Base-by-base conservation (phyloP, 2,113 vertebrate species). In the Forbesichthys papilliferus region DNA sequence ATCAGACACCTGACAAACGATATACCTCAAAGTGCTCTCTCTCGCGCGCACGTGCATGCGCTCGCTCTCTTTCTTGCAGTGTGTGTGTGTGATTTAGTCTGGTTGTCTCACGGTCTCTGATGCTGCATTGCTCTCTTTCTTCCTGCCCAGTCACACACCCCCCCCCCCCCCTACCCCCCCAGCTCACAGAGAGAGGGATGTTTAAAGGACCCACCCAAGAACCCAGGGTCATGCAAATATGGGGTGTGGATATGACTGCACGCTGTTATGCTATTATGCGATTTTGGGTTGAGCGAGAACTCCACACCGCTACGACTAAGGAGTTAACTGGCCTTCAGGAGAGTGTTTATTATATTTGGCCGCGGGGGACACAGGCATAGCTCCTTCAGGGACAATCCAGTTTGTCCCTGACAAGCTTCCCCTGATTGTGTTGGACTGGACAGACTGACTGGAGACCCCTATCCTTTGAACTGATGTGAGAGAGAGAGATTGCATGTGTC, bases 331-430 rank as follows among this genome's bases (percentile, higher is more conserved):
- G 51, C 65, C 74, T 81, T 72, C 79, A 64, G 33, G 53, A 27
- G 48, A 16, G 10, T 86, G 91, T 92, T 90, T 93, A 73, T 93
- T 93, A 77, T 90, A n/a, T 52, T 91, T 92, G 74, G 78, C 86
- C 58, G n/a, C 46, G 48, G 78, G 76, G 62, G 58, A 68, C 64
- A 78, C 53, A 13, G 47, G 63, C 59, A 49, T 36, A 4, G 34
- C 27, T 33, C 58, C 11, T 13, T 8, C 3, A 59, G 66, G 53
- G 73, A 79, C 60, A 48, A 71, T 62, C 62, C 61, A 14, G 42
- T 27, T 27, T 4, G 65, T 75, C 71, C 81, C 60, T 42, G 7
- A 73, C 68, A 54, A 73, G 75, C 67, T 93, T 92, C 92, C 90
- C 83, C 64, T 67, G 56, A 92, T 93, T 92, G 92, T 92, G 64